A percentile compares a stretch with the other conserved stretches of the same genome.
Evolutionary conservation across 2,888 invertebrate genomes (phyloP).

Genomic region (Allolobophora icterica): DNA sequence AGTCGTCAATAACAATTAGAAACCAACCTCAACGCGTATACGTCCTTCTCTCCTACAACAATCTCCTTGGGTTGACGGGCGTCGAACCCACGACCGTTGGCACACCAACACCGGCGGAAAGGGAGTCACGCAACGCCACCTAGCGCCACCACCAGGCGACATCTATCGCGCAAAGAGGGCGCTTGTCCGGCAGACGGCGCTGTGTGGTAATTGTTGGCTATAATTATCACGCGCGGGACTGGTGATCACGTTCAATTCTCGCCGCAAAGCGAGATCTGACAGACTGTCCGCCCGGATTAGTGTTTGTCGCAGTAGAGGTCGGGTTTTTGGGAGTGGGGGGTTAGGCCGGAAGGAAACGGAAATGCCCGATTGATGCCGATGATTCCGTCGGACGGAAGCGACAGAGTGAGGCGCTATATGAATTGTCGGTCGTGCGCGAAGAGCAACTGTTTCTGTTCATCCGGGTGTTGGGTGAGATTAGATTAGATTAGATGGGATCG

Average conservation of each 20-base stretch:
- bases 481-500: neutral
- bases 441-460: neutral
- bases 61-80: neutral
- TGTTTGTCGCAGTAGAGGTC: neutral
- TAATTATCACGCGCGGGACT: constrained; percentile 11
- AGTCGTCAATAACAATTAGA: neutral
- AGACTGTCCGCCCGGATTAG: neutral
- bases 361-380: neutral
- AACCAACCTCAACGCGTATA: neutral
- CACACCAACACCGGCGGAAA: neutral
- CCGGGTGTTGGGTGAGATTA: neutral
- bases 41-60: neutral
- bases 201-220: neutral
- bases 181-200: no score
- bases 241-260: constrained; percentile 11
- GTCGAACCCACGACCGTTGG: neutral
- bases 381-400: neutral
- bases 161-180: neutral
- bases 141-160: neutral
- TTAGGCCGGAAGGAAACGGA: neutral
- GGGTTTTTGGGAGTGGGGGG: neutral
- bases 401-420: neutral
- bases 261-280: constrained; percentile 12
- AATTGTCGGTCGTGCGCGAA: neutral
- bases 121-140: neutral